Evolutionary conservation across 2,888 invertebrate genomes (phyloP).

Genomic region (Volucella zonaria): DNA sequence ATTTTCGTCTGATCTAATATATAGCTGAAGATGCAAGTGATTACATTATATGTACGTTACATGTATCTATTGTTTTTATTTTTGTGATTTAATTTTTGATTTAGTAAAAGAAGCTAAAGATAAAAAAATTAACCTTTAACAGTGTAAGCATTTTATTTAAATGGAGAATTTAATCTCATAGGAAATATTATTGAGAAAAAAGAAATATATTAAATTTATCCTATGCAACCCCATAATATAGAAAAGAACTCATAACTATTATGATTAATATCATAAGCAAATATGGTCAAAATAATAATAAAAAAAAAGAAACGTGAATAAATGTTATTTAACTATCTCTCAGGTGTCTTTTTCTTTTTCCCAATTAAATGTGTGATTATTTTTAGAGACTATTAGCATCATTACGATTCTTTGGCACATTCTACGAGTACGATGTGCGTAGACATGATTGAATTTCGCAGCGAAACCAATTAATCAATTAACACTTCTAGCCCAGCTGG

Average conservation of each 20-base stretch:
- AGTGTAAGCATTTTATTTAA: constrained; percentile 8
- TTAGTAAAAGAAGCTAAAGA: constrained; percentile 7
- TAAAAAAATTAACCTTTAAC: not conserved
- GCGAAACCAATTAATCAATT: too few relatives aligned
- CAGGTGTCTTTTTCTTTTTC: constrained; percentile 1
- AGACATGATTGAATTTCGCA: too few relatives aligned
- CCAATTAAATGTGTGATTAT: too few relatives aligned
- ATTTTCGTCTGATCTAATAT: constrained; percentile 1
- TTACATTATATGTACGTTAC: constrained; percentile 4
- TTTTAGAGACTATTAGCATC: too few relatives aligned
- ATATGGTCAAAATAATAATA: constrained; percentile 14
- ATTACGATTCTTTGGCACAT: too few relatives aligned
- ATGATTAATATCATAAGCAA: constrained; percentile 40
- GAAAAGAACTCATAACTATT: constrained; percentile 47
- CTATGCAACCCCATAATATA: constrained; percentile 57
- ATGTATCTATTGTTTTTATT: not conserved
- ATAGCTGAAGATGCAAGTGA: constrained; percentile 27
- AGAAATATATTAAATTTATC: constrained; percentile 56
- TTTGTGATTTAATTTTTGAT: constrained; percentile 39
- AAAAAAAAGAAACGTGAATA: constrained; percentile 48
- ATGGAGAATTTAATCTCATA: constrained; percentile 44
- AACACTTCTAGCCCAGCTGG: too few relatives aligned
- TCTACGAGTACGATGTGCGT: too few relatives aligned
- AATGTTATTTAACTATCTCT: constrained; percentile 64
- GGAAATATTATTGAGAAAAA: constrained; percentile 38